Conservation (phyloP, 2,888 invertebrate species). For the Drosophila sordidapex region DNA sequence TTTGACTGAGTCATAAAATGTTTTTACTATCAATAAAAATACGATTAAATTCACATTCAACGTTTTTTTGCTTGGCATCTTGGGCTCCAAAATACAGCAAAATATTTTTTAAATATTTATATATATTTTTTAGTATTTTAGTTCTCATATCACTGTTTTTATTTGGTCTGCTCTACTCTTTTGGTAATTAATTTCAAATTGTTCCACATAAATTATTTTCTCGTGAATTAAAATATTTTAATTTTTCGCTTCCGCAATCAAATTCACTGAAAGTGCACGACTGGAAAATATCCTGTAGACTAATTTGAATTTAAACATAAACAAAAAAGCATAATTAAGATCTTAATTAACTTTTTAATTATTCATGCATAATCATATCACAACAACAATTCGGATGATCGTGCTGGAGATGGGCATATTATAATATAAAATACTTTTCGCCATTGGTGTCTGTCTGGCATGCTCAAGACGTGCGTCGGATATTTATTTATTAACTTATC, state of each 20-base stretch:
- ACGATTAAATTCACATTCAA: conserved; percentile 83
- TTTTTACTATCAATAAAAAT: conserved; percentile 83
- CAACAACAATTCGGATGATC: not conserved
- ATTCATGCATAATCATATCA: not conserved
- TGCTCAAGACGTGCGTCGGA: not conserved
- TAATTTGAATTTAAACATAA: not conserved
- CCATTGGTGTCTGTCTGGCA: not conserved
- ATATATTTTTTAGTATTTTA: conserved; percentile 11
- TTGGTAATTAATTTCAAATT: conserved; percentile 29
- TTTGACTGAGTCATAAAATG: conserved; percentile 71
- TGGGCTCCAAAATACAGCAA: conserved; percentile 28
- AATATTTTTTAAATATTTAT: conserved; percentile 59
- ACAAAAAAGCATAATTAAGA: not conserved
- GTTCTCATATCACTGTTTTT: conserved; percentile 5
- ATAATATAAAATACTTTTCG: not conserved
- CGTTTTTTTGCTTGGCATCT: conserved; percentile 48
- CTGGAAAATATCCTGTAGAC: not conserved
- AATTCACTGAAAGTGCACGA: not conserved
- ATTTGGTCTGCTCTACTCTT: conserved; percentile 3
- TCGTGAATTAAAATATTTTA: not conserved
- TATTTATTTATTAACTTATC: no score
- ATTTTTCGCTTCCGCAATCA: not conserved
- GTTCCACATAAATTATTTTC: not conserved
- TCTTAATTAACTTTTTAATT: not conserved
- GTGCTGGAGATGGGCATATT: no score